phyloP scores from a whole-genome alignment of 1,140 invertebrate species.

The Chironomus tepperi region DNA sequence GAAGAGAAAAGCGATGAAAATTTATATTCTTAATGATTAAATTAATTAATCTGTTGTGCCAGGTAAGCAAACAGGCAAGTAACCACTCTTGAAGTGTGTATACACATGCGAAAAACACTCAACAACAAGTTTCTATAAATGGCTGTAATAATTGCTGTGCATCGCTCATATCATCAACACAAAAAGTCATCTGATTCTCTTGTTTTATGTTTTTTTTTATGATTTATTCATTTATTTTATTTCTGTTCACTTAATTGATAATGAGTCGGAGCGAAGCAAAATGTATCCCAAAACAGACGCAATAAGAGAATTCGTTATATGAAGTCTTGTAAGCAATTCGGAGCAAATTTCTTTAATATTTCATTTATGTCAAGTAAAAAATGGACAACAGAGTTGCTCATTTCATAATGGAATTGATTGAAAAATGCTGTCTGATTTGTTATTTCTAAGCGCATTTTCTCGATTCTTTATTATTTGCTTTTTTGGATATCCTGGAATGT shows the following conservation, averaged over 20 bases:
- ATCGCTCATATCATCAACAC: constrained; percentile 12
- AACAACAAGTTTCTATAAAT: constrained; percentile 14
- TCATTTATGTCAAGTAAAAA: too few relatives aligned
- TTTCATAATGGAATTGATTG: too few relatives aligned
- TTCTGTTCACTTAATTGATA: background rate
- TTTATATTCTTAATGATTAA: constrained; percentile 21
- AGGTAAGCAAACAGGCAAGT: constrained; percentile 11
- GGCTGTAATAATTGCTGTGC: background rate
- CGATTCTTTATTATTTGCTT: too few relatives aligned
- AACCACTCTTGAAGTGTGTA: constrained; percentile 1
- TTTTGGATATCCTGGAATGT: too few relatives aligned
- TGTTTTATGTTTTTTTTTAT: background rate
- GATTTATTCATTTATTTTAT: constrained; percentile 12
- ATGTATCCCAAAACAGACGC: background rate
- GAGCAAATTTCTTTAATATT: background rate
- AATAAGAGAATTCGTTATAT: background rate
- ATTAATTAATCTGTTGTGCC: constrained; percentile 16
- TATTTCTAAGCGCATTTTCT: too few relatives aligned
- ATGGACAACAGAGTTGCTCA: too few relatives aligned
- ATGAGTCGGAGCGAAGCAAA: background rate
- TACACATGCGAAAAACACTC: constrained; percentile 12
- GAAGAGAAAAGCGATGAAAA: background rate
- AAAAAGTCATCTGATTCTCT: background rate
- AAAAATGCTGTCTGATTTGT: too few relatives aligned
- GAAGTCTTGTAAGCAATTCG: background rate